Percentiles rank a stretch among this genome's conserved stretches.
These are phyloP conservation scores for Hydrochoerus hydrochaeris DNA, from an alignment of 2,113 vertebrate species.

Conservation along the genomic window DNA sequence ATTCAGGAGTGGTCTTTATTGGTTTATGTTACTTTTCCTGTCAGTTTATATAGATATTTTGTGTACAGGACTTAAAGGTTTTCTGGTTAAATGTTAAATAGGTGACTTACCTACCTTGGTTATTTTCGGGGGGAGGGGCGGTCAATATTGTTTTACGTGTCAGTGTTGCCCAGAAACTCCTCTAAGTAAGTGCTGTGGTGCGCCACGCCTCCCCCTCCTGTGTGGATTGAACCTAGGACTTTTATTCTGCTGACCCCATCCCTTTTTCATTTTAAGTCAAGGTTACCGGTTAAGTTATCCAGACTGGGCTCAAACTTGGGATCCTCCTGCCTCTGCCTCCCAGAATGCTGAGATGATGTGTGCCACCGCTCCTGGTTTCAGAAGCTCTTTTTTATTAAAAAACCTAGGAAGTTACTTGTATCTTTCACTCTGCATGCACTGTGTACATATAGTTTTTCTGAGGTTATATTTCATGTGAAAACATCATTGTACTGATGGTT, in stretches of 20 bases:
- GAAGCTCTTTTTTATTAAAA: neutral
- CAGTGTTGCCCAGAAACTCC: neutral
- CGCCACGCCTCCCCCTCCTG: neutral
- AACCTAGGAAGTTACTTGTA: neutral
- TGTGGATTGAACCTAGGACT: neutral
- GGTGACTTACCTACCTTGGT: neutral
- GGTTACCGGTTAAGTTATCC: neutral
- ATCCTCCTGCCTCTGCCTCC: neutral
- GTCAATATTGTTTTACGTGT: neutral
- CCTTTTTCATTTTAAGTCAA: neutral
- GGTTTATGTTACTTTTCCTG: neutral
- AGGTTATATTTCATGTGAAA: neutral
- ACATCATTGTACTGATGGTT: rapidly evolving
- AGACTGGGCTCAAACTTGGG: neutral
- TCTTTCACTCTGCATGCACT: neutral
- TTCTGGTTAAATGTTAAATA: neutral
- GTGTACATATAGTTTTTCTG: neutral
- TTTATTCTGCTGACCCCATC: neutral
- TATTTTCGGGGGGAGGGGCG: neutral
- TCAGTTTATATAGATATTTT: neutral
- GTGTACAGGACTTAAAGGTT: neutral
- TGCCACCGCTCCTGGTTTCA: neutral
- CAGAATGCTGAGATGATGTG: neutral
- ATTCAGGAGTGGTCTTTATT: neutral
- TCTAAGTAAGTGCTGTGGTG: neutral